Evolutionary conservation across 2,797 vertebrate genomes (phyloP).

Genomic region (Denticeps clupeoides): DNA sequence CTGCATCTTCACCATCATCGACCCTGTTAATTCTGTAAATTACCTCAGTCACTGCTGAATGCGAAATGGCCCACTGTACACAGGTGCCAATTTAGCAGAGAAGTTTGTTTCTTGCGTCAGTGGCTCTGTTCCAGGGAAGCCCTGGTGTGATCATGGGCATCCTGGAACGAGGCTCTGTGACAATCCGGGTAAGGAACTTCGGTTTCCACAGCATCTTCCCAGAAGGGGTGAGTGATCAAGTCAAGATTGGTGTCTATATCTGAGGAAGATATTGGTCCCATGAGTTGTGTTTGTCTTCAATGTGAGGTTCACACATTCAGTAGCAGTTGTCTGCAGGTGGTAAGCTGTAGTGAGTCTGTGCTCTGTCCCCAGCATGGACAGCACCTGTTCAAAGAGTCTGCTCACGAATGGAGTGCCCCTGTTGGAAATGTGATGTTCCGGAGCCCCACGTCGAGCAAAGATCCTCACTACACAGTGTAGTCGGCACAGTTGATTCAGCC

Average conservation of each 20-base stretch:
- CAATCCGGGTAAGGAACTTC: not conserved
- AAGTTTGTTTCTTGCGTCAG: too few species aligned
- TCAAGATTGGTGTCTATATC: conserved; percentile 7
- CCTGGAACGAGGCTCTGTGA: not conserved
- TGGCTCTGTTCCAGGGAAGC: not conserved
- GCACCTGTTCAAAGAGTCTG: not conserved
- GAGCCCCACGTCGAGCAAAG: not conserved
- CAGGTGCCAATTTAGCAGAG: too few species aligned
- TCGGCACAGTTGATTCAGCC: too few species aligned
- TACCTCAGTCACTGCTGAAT: not conserved
- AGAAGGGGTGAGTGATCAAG: not conserved
- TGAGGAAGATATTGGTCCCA: conserved; percentile 6
- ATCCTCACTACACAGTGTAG: too few species aligned
- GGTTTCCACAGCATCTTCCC: not conserved
- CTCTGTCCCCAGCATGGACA: not conserved
- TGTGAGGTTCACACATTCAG: conserved; percentile 1
- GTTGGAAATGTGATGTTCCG: not conserved
- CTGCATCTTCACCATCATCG: not conserved
- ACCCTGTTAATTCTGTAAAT: not conserved
- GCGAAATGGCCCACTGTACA: conserved; percentile 2
- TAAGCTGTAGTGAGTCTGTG: conserved; percentile 7
- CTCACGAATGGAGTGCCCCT: conserved; percentile 5
- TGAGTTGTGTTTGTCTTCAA: conserved; percentile 8
- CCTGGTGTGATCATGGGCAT: not conserved
- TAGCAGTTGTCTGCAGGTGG: conserved; percentile 8